phyloP scores from a whole-genome alignment of 2,113 vertebrate genomes.

The Smithornis capensis region DNA sequence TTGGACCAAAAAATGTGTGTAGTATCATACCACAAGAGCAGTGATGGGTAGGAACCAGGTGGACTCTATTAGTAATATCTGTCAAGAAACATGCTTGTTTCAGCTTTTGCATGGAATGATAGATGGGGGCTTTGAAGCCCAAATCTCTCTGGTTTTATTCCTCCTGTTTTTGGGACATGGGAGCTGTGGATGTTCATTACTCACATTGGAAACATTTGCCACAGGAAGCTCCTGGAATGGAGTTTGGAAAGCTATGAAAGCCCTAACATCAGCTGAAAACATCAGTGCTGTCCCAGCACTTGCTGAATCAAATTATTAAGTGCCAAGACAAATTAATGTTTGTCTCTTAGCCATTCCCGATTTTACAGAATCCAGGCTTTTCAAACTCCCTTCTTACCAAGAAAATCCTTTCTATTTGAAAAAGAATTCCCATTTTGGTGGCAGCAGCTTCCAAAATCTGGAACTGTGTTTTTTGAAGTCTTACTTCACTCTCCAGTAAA shows the following conservation, averaged over 20 bases:
- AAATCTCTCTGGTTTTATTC: constrained; percentile 14
- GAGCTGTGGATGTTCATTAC: constrained; percentile 68
- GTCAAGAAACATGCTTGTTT: constrained; percentile 40
- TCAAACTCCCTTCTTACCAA: background rate
- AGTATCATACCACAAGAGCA: background rate
- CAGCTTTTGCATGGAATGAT: constrained; percentile 22
- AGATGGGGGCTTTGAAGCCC: background rate
- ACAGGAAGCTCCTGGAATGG: constrained; percentile 55
- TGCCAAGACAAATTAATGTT: constrained; percentile 56
- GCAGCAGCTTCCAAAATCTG: background rate
- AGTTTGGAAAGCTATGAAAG: constrained; percentile 64
- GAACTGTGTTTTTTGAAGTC: background rate
- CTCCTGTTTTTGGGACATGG: constrained; percentile 47
- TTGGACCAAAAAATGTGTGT: background rate
- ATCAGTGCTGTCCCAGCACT: constrained; percentile 16
- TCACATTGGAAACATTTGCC: constrained; percentile 73
- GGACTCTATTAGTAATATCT: constrained; percentile 13
- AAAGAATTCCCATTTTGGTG: background rate
- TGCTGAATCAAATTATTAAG: constrained; percentile 65
- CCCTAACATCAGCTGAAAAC: constrained; percentile 39
- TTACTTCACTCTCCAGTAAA: background rate
- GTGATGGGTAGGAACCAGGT: constrained; percentile 1
- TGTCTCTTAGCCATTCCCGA: constrained; percentile 25
- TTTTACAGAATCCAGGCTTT: background rate
- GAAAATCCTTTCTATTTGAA: background rate